Evolutionary conservation across 1,140 invertebrate species (phyloP).

Genomic region (Trialeurodes vaporariorum): DNA sequence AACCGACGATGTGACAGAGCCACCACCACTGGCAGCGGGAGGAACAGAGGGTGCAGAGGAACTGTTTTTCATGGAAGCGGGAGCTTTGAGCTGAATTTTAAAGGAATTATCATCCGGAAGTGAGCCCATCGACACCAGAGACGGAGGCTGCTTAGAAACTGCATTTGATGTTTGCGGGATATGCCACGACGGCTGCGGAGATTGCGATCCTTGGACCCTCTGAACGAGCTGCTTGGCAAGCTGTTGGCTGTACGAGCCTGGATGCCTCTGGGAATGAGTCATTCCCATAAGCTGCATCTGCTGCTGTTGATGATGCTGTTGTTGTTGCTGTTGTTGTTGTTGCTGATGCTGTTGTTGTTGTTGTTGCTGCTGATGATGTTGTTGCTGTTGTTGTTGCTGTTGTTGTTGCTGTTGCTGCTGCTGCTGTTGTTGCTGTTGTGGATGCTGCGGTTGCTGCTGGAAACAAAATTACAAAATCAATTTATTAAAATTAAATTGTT

Average conservation of each 20-base stretch:
- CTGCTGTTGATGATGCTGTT: conserved; percentile 1
- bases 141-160: conserved; percentile 11
- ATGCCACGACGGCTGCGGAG: conserved; percentile 43
- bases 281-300: neutral
- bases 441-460: too few relatives aligned
- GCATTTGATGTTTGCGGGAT: conserved; percentile 44
- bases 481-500: too few relatives aligned
- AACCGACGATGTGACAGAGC: conserved; percentile 56
- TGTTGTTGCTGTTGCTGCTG: too few relatives aligned
- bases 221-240: conserved; percentile 18
- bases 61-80: conserved; percentile 2
- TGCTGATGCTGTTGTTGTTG: neutral
- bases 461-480: too few relatives aligned
- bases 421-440: too few relatives aligned
- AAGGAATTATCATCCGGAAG: conserved; percentile 40
- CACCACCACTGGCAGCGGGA: conserved; percentile 9
- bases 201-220: conserved; percentile 16
- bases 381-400: too few relatives aligned
- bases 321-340: neutral
- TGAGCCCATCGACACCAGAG: conserved; percentile 6
- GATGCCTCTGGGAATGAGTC: too few relatives aligned
- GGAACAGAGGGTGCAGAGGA: conserved; percentile 8
- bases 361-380: neutral
- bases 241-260: conserved; percentile 12
- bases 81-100: conserved; percentile 35